Evolutionary conservation across 2,797 vertebrate species (phyloP).

Genomic region (Heteromormyrus szaboi): DNA sequence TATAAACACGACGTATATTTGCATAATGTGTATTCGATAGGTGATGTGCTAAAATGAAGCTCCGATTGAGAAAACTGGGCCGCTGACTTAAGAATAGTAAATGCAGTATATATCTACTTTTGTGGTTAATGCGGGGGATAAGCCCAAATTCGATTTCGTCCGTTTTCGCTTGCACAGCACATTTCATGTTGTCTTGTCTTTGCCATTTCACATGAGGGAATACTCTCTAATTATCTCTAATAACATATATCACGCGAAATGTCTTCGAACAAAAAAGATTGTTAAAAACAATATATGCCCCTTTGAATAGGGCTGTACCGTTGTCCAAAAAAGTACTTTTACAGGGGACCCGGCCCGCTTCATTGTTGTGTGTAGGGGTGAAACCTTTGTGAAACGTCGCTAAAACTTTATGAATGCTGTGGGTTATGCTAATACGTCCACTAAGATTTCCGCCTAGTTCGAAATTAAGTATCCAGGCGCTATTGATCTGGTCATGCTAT

Average conservation of each 20-base stretch:
- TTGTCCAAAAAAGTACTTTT: background rate
- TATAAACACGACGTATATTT: background rate
- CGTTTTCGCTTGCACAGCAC: background rate
- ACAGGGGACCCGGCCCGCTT: conserved; percentile 12
- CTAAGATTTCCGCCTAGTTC: background rate
- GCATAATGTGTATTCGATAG: background rate
- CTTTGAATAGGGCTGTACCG: conserved; percentile 37
- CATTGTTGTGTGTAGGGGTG: background rate
- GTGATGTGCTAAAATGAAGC: background rate
- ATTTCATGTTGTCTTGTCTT: background rate
- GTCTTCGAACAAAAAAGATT: background rate
- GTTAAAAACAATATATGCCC: background rate
- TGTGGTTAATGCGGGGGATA: background rate
- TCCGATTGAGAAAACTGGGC: background rate
- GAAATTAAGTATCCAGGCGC: background rate
- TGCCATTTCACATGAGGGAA: background rate
- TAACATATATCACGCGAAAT: background rate
- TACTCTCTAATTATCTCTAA: background rate
- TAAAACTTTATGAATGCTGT: background rate
- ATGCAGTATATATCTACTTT: background rate
- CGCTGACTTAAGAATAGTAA: background rate
- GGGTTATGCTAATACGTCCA: too few species aligned
- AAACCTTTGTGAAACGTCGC: background rate
- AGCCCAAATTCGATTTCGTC: background rate
- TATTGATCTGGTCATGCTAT: background rate